Percentiles rank a stretch among this genome's conserved stretches.
phyloP scores from a whole-genome alignment of 2,797 vertebrate species.

The Falco naumanni region DNA sequence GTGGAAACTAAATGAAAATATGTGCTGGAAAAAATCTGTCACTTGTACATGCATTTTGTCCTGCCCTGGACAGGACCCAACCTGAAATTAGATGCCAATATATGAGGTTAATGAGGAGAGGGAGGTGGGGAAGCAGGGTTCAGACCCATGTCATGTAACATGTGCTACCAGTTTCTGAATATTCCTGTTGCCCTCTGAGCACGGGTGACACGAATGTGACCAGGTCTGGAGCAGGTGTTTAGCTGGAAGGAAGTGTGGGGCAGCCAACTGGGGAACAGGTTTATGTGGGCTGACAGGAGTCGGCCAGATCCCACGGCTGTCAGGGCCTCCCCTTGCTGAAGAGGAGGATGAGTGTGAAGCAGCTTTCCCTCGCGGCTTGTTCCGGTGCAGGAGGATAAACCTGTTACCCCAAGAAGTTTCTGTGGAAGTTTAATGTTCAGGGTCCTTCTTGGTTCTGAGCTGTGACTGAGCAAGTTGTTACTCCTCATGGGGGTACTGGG shows the following conservation, averaged over 20 bases:
- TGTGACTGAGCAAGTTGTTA: background rate
- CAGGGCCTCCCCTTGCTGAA: background rate
- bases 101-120: background rate
- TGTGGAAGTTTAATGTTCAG: background rate
- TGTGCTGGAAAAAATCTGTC: background rate
- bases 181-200: background rate
- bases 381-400: background rate
- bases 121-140: background rate
- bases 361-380: background rate
- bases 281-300: accelerated
- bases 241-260: background rate
- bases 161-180: background rate
- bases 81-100: background rate
- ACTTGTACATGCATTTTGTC: background rate
- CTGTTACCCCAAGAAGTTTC: background rate
- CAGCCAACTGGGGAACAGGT: background rate
- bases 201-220: accelerated
- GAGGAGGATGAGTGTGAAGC: background rate
- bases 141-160: background rate
- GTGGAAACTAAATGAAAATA: background rate
- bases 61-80: background rate
- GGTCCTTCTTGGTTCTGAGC: background rate
- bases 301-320: accelerated
- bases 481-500: background rate
- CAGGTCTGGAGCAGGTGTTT: background rate